Conservation (phyloP, 2,888 invertebrate genomes). For the Tineola bisselliella region DNA sequence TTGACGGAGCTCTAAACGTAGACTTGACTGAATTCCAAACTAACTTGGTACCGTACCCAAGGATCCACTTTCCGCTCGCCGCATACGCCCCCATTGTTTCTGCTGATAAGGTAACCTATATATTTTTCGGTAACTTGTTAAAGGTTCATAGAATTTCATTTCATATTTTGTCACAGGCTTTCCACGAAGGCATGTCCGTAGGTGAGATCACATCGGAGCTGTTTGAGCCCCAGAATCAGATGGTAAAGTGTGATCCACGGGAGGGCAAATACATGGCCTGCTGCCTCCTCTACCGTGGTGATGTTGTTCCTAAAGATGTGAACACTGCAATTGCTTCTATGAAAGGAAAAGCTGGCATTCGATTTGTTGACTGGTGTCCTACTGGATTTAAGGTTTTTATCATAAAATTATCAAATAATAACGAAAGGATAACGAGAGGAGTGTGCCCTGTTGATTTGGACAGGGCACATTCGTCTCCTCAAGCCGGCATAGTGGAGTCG, state of each 20-base stretch:
- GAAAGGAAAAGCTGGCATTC: slow-evolving; percentile 79
- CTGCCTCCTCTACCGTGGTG: slow-evolving; percentile 86
- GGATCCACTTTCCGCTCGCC: slow-evolving; percentile 87
- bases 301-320: slow-evolving; percentile 90
- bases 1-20: slow-evolving; percentile 89
- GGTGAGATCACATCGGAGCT: slow-evolving; percentile 87
- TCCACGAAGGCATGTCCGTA: slow-evolving; percentile 80
- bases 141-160: too few species aligned
- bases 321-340: slow-evolving; percentile 84
- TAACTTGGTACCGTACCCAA: slow-evolving; percentile 89
- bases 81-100: slow-evolving; percentile 80
- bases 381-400: slow-evolving; percentile 85
- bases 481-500: too few species aligned
- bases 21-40: slow-evolving; percentile 93
- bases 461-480: too few species aligned
- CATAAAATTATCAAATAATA: too few species aligned
- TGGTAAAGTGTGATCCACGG: slow-evolving; percentile 89
- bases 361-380: slow-evolving; percentile 96
- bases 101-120: slow-evolving; percentile 68
- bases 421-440: too few species aligned
- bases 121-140: too few species aligned
- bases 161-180: slow-evolving; percentile 41
- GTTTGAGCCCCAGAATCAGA: slow-evolving; percentile 89
- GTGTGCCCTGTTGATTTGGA: too few species aligned
- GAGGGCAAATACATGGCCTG: slow-evolving; percentile 91